Conservation (phyloP, 2,113 vertebrate species). For the Mugil cephalus region DNA sequence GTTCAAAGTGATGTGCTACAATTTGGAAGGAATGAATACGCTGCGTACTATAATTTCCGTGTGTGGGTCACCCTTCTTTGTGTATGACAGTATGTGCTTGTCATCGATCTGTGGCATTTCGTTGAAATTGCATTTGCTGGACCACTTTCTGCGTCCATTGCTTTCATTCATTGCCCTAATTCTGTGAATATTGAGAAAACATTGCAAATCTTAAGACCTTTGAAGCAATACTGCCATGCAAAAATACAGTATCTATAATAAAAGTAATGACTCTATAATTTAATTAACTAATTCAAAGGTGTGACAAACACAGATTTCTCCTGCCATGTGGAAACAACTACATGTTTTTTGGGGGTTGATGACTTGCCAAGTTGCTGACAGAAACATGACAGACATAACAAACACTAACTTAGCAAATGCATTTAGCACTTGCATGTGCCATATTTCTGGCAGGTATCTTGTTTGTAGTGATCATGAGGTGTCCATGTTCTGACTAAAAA, state of each 20-base stretch:
- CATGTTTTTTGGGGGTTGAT: too few species aligned
- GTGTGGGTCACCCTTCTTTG: background rate
- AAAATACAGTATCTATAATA: background rate
- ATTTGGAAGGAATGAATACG: slow-evolving; percentile 15
- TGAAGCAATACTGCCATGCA: background rate
- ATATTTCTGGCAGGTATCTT: too few species aligned
- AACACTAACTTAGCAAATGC: too few species aligned
- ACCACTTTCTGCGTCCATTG: background rate
- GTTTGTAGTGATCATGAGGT: too few species aligned
- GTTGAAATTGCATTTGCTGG: slow-evolving; percentile 38
- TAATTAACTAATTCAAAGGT: too few species aligned
- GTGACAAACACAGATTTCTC: too few species aligned
- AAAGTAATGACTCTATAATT: too few species aligned
- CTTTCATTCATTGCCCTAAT: background rate
- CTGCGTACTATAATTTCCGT: background rate
- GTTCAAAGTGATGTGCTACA: slow-evolving; percentile 49
- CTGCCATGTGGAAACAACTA: too few species aligned
- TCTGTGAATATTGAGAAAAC: background rate
- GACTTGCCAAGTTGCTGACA: too few species aligned
- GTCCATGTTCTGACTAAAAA: too few species aligned
- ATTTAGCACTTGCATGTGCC: too few species aligned
- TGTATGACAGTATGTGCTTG: background rate
- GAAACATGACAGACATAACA: too few species aligned
- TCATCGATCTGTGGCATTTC: slow-evolving; percentile 21
- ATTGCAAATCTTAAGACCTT: background rate